Base-by-base conservation (phyloP, 2,888 invertebrate genomes). In the Campopleginae sp. region DNA sequence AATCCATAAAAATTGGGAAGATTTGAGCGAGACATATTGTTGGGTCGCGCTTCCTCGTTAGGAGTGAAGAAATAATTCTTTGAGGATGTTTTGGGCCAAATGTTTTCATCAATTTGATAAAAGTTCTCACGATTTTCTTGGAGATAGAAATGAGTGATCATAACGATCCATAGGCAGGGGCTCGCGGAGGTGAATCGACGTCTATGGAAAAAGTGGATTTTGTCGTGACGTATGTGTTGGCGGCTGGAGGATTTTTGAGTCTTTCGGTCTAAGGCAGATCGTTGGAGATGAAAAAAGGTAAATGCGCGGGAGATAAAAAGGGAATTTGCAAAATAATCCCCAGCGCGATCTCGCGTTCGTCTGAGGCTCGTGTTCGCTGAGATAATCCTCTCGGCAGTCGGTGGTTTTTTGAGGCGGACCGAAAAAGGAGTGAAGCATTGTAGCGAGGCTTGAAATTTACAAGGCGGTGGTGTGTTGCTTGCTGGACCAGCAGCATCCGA, bases 391-490 rank as follows among this genome's bases (percentile, higher is more conserved):
- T 42, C 17, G 83, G 38, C 44, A 76, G 46, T 72, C 58, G 77
- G 77, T 54, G 42, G 27, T 51, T 51, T 33, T 14, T n/a, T 14
- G 38, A 38, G 51, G 46, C 46, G 48, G 54, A 17, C 83, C 83
- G 75, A 80, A 80, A 79, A 84, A 84, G 83, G 83, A 84, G 70
- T 71, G 58, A 63, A 46, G 31, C 33, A 61, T n/a, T 27, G 17
- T 27, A 42, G 38, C 10, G 27, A 42, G 58, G 74, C 51, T 48
- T 51, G 63, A 75, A 70, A 51, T 63, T 17, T 23, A 42, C 42
- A 42, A 51, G 14, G 76, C 48, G 14, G 48, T 17, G 54, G 63
- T 51, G 71, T n/a, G 63, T n/a, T 46, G 46, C 51, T n/a, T n/a
- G n/a, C 63, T 38, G 63, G 19, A 33, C 6, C 33, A 54, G 23